phyloP scores from a whole-genome alignment of 2,888 invertebrate species.

The Galerucella nymphaeae region DNA sequence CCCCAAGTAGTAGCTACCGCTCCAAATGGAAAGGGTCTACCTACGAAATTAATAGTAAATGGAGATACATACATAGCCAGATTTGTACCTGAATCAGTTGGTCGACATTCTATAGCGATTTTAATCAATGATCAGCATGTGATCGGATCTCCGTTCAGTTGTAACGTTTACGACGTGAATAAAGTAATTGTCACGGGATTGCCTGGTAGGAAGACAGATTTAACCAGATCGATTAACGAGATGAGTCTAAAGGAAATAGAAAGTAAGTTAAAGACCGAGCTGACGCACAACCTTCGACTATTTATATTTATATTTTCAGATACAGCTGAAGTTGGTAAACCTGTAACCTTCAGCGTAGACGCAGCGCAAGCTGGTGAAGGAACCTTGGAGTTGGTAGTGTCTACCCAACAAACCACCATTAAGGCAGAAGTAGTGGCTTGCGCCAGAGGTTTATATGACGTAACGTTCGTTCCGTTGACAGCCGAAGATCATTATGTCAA shows the following conservation, averaged over 20 bases:
- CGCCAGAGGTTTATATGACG: slow-evolving; percentile 90
- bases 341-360: slow-evolving; percentile 93
- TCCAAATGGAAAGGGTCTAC: slow-evolving; percentile 84
- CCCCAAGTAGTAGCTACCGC: slow-evolving; percentile 82
- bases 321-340: slow-evolving; percentile 79
- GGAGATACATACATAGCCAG: slow-evolving; percentile 80
- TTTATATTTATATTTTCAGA: slow-evolving; percentile 44
- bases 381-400: slow-evolving; percentile 90
- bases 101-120: slow-evolving; percentile 86
- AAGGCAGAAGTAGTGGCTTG: slow-evolving; percentile 87
- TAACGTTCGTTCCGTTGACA: slow-evolving; percentile 92
- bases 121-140: slow-evolving; percentile 86
- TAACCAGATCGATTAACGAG: slow-evolving; percentile 57
- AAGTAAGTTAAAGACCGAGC: no score
- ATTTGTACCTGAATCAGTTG: slow-evolving; percentile 88
- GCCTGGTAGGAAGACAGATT: slow-evolving; percentile 59
- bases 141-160: slow-evolving; percentile 91
- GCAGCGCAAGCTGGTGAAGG: slow-evolving; percentile 96
- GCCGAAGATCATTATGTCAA: slow-evolving; percentile 90
- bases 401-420: slow-evolving; percentile 88
- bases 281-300: no score
- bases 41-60: slow-evolving; percentile 75
- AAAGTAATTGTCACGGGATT: slow-evolving; percentile 80
- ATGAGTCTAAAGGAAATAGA: slow-evolving; percentile 61
- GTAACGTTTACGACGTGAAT: slow-evolving; percentile 93